phyloP scores from a whole-genome alignment of 2,113 vertebrate genomes.

The Salvator merianae region DNA sequence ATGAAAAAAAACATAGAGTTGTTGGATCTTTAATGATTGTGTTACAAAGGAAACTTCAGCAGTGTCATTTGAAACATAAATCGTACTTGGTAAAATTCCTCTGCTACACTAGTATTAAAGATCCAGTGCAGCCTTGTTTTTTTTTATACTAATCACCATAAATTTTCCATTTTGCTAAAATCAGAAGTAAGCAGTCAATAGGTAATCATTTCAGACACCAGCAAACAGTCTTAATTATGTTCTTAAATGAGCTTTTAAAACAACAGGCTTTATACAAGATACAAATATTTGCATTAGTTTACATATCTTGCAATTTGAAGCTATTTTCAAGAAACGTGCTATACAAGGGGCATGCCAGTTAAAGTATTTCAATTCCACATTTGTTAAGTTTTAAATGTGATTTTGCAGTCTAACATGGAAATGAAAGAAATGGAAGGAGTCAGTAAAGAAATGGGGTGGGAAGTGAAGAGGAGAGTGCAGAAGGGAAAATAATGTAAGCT shows the following conservation, averaged over 20 bases:
- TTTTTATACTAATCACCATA: not conserved
- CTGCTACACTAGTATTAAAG: not conserved
- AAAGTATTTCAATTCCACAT: slow-evolving; percentile 31
- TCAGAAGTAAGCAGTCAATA: slow-evolving; percentile 52
- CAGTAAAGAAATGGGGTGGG: slow-evolving; percentile 36
- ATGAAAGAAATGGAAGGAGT: slow-evolving; percentile 41
- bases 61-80: not conserved
- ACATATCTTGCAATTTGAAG: slow-evolving; percentile 61
- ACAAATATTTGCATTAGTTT: slow-evolving; percentile 55
- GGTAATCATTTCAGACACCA: slow-evolving; percentile 58
- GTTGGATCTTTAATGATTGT: not conserved
- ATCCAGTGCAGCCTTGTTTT: not conserved
- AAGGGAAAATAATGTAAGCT: not conserved
- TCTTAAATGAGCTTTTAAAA: slow-evolving; percentile 46
- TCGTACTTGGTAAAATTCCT: not conserved
- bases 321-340: slow-evolving; percentile 12
- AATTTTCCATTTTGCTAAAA: slow-evolving; percentile 43
- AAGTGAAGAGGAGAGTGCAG: not conserved
- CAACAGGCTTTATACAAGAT: slow-evolving; percentile 40
- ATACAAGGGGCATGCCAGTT: slow-evolving; percentile 15
- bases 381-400: slow-evolving; percentile 36
- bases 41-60: not conserved
- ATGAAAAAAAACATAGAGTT: not conserved
- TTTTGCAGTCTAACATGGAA: slow-evolving; percentile 35
- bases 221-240: slow-evolving; percentile 57